phyloP scores from a whole-genome alignment of 2,888 invertebrate species.

The Acleris emargana region DNA sequence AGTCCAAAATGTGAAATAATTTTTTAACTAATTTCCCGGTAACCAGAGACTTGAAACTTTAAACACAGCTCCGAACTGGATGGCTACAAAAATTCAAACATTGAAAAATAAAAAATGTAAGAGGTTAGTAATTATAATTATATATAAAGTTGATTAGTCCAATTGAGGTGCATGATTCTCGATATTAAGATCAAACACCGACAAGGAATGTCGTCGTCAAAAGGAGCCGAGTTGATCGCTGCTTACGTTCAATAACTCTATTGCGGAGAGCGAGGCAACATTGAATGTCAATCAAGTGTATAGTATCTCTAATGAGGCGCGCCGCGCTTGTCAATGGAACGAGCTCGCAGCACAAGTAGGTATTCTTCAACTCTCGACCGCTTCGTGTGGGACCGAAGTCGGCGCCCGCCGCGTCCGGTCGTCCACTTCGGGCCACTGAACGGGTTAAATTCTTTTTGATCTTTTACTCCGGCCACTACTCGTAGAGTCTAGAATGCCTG shows the following conservation, averaged over 20 bases:
- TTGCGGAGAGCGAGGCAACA: constrained; percentile 43
- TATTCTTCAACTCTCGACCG: constrained; percentile 61
- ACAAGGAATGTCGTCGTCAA: constrained; percentile 21
- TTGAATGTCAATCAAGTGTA: constrained; percentile 44
- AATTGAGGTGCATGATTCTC: no score
- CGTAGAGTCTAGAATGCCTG: constrained; percentile 68
- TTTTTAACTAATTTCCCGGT: no score
- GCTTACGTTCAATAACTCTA: constrained; percentile 50
- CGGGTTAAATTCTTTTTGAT: constrained; percentile 66
- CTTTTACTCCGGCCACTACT: constrained; percentile 48
- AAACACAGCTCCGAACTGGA: no score
- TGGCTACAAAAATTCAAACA: no score
- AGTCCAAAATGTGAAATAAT: no score
- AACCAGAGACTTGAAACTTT: no score
- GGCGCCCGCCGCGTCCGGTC: constrained; percentile 53
- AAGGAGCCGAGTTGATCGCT: constrained; percentile 22
- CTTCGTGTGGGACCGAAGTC: constrained; percentile 51
- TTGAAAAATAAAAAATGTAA: no score
- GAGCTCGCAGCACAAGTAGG: constrained; percentile 42
- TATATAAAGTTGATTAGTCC: no score
- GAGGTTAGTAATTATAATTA: no score
- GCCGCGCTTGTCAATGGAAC: constrained; percentile 61
- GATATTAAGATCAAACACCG: constrained; percentile 17
- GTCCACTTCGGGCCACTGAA: constrained; percentile 66
- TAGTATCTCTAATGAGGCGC: constrained; percentile 60